phyloP scores from a whole-genome alignment of 2,797 vertebrate species.

The Anguilla anguilla region DNA sequence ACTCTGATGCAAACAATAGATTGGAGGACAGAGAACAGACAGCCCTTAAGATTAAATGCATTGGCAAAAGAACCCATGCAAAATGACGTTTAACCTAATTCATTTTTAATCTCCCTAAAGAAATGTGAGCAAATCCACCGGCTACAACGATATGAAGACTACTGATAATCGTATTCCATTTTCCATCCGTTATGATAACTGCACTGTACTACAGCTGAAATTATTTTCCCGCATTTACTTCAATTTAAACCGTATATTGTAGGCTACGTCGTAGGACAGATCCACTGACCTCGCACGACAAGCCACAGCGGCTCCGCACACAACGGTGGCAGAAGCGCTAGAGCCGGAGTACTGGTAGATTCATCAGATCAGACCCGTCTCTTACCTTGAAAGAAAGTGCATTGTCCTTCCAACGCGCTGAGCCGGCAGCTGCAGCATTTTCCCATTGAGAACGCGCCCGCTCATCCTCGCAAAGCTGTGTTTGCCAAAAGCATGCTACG shows the following conservation, averaged over 20 bases:
- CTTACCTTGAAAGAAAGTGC: conserved; percentile 79
- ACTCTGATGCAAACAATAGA: conserved; percentile 9
- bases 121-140: background rate
- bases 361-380: background rate
- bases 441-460: conserved; percentile 75
- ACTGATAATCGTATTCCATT: background rate
- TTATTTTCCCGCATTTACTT: background rate
- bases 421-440: conserved; percentile 75
- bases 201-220: background rate
- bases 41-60: background rate
- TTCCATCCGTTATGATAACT: background rate
- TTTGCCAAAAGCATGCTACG: conserved; percentile 62
- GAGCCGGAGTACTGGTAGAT: background rate
- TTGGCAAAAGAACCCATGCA: background rate
- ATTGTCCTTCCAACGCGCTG: conserved; percentile 75
- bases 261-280: background rate
- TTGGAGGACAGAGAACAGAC: background rate
- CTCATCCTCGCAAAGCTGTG: conserved; percentile 70
- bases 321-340: background rate
- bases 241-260: background rate
- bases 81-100: background rate
- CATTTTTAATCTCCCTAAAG: background rate
- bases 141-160: background rate
- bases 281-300: background rate
- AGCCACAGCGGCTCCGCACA: background rate